Conservation (phyloP, 2,113 vertebrate genomes). For the Megalops atlanticus region DNA sequence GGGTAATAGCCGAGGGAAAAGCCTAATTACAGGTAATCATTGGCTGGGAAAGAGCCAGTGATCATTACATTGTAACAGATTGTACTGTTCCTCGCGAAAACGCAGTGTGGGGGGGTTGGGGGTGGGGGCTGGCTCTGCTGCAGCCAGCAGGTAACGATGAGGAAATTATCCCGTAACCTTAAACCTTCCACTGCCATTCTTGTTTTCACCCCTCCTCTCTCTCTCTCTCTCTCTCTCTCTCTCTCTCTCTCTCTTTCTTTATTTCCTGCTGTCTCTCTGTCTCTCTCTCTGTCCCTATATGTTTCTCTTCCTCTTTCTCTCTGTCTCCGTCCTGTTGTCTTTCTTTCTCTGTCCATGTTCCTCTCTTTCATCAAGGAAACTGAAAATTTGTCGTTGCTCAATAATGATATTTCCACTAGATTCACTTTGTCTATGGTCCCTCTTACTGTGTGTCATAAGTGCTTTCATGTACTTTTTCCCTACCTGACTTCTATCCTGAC, state of each 20-base stretch:
- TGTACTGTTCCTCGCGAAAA: conserved; percentile 69
- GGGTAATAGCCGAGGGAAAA: conserved; percentile 81
- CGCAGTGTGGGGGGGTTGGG: conserved; percentile 58
- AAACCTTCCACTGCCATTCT: conserved; percentile 22
- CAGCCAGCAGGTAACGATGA: conserved; percentile 57
- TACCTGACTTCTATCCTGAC: too few species aligned
- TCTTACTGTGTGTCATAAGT: neutral
- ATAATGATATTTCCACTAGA: too few species aligned
- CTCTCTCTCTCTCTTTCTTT: conserved; percentile 52
- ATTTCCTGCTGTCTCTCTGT: conserved; percentile 73
- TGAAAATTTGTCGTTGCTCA: too few species aligned
- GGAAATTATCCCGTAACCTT: conserved; percentile 52
- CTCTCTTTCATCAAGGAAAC: too few species aligned
- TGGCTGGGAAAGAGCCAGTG: conserved; percentile 80
- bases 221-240: conserved; percentile 13
- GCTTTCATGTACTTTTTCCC: too few species aligned
- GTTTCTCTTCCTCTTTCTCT: conserved; percentile 42
- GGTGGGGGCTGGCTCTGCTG: conserved; percentile 45
- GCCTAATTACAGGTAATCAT: conserved; percentile 85
- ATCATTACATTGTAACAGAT: conserved; percentile 82
- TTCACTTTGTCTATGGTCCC: neutral
- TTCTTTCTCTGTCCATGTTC: too few species aligned
- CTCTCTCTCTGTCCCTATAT: conserved; percentile 72
- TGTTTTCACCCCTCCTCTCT: too few species aligned
- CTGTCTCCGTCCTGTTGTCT: too few species aligned